Base-by-base conservation (phyloP, 2,797 vertebrate species). In the Chaunax sp. region DNA sequence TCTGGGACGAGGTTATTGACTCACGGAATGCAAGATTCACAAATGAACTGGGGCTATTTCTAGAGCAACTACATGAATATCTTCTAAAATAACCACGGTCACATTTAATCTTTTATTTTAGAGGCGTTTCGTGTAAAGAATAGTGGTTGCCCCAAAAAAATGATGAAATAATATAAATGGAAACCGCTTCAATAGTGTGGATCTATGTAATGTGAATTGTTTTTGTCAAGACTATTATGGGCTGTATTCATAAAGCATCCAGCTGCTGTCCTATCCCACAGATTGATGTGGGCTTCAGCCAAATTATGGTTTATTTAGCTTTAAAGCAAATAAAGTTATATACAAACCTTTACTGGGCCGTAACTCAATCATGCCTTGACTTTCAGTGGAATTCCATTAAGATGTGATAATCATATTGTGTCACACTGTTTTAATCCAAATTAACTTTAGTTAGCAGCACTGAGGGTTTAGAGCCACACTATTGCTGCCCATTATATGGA, bases 231-330 rank as follows among this genome's bases (percentile, higher is more conserved):
- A 56, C 50, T 26, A 53, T 6, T 0, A 47, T 0, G 19, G 72
- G 82, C 67, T 82, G 84, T 60, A 38, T 76, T 84, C 83, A 82
- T 72, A 59, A 35, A 37, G 52, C 65, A 16, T 45, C 55, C 12
- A 40, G 28, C 61, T 40, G 44, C 64, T 62, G 50, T 19, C 38
- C 28, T 37, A 28, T 23, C 33, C 11, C 33, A 35, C 2, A 5
- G 33, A 40, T 15, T 40, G 13, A 1, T 12, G 15, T 41, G 10
- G 19, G 0, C 8, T n/a, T 49, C 18, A 5, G 25, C 35, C 38
- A 16, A 47, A 10, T 23, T 52, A 16, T n/a, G 3, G 22, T 51
- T 50, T 44, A 3, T 35, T 14, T 49, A 14, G 14, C 25, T 30
- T 52, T 23, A 37, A 65, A 26, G 7, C 15, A 23, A 13, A 25